Base-by-base conservation (phyloP, 2,797 vertebrate species). In the Potorous gilbertii region DNA sequence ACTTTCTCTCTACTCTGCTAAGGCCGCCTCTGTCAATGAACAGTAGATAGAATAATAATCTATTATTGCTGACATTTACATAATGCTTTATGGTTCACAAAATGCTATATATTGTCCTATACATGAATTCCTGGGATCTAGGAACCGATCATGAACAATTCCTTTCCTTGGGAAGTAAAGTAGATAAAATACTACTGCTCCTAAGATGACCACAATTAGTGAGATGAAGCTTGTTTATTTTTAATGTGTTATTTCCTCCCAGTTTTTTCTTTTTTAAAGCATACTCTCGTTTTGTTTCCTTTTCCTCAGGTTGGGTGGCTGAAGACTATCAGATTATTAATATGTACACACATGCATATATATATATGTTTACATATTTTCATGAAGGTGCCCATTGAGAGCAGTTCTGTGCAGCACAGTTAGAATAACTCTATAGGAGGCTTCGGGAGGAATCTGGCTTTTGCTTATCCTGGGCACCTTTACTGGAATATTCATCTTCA, bases 221-320 rank as follows among this genome's bases (percentile, higher is more conserved):
- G 74, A 46, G 40, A 46, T 46, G 40, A 24, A 24, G 3, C 21
- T 40, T 74, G 3, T 81, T 81, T 81, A 81, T 24, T 81, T 81
- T 81, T 81, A 81, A 81, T 81, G 8, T 81, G 40, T 11, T 81
- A 46, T 81, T 81, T 81, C n/a, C 21, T 46, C n/a, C 91, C 12
- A 90, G 5, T n/a, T 93, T 66, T 56, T 92, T 56, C 18, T 27
- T 91, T 11, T 91, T 93, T 90, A 56, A 66, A 54, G 55, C 31
- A 62, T 0, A 62, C 46, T 93, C 29, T 93, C 66, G 62, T 62
- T 50, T 95, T 93, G 91, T 91, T 93, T 94, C 28, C 87, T 54
- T 31, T 91, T 91, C 55, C 40, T 56, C 56, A 40, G 55, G 31
- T 34, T 96, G 94, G 46, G 21, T 29, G 52, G 40, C 14, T 21